Conservation (phyloP, 2,888 invertebrate genomes). For the Scotopteryx bipunctaria region DNA sequence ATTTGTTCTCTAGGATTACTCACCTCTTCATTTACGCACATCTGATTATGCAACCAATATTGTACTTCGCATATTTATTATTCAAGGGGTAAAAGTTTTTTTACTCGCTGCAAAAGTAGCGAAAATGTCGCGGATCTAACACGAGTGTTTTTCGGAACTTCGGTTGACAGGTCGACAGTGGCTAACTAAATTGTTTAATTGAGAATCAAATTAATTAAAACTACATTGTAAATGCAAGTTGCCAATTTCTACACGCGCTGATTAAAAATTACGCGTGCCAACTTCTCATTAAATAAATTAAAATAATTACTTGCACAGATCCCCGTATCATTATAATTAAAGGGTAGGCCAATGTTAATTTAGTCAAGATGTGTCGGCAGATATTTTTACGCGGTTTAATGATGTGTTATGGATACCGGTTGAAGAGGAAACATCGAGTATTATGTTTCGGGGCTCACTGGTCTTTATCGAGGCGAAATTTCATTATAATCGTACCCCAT, state of each 20-base stretch:
- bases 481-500: constrained; percentile 80
- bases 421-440: constrained; percentile 79
- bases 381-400: constrained; percentile 79
- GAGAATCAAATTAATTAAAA: neutral
- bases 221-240: neutral
- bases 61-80: constrained; percentile 3
- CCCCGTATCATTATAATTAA: constrained; percentile 43
- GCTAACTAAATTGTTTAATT: constrained; percentile 3
- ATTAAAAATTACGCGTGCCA: neutral
- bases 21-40: constrained; percentile 48
- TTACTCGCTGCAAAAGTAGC: neutral
- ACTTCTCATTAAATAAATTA: constrained; percentile 8
- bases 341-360: constrained; percentile 62
- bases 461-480: constrained; percentile 80
- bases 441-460: constrained; percentile 79
- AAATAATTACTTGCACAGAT: constrained; percentile 30
- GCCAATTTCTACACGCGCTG: neutral
- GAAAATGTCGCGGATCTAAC: neutral
- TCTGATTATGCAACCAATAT: constrained; percentile 30
- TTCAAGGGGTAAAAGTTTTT: constrained; percentile 8
- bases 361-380: constrained; percentile 75
- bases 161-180: neutral
- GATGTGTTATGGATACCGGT: constrained; percentile 80
- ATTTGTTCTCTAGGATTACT: constrained; percentile 62
- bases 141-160: neutral